These are phyloP conservation scores for Eurois occulta DNA, from an alignment of 2,888 invertebrate species.

Conservation along the genomic window DNA sequence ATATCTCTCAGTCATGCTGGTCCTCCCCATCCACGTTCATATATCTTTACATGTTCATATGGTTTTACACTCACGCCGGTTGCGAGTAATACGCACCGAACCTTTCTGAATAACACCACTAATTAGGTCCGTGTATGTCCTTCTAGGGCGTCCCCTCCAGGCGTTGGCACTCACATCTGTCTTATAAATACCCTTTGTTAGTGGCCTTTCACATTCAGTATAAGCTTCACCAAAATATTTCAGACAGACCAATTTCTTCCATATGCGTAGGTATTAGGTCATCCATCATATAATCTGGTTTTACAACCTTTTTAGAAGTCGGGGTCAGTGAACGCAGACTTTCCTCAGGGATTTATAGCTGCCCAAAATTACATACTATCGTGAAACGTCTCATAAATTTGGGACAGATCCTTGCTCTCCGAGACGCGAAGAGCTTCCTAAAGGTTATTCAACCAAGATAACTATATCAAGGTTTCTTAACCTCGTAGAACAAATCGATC, in stretches of 20 bases:
- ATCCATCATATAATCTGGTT: conserved; percentile 7
- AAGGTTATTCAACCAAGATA: conserved; percentile 4
- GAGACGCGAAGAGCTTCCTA: neutral
- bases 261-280: neutral
- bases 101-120: neutral
- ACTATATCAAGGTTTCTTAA: neutral
- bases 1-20: too few species aligned
- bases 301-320: neutral
- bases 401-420: neutral
- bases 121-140: neutral
- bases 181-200: neutral
- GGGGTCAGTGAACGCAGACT: neutral
- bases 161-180: neutral
- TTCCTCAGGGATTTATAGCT: conserved; percentile 6
- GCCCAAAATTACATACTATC: neutral
- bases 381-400: conserved; percentile 7
- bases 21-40: neutral
- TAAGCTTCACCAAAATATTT: neutral
- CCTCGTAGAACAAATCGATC: conserved; percentile 5
- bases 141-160: neutral
- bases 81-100: neutral
- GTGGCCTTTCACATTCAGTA: neutral
- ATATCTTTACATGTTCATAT: too few species aligned
- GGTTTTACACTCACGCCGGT: neutral
- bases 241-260: neutral